Percentiles rank a stretch among this genome's conserved stretches.
These are phyloP conservation scores for Apodemia hepburni DNA, from an alignment of 2,888 invertebrate species.

Conservation along the genomic window DNA sequence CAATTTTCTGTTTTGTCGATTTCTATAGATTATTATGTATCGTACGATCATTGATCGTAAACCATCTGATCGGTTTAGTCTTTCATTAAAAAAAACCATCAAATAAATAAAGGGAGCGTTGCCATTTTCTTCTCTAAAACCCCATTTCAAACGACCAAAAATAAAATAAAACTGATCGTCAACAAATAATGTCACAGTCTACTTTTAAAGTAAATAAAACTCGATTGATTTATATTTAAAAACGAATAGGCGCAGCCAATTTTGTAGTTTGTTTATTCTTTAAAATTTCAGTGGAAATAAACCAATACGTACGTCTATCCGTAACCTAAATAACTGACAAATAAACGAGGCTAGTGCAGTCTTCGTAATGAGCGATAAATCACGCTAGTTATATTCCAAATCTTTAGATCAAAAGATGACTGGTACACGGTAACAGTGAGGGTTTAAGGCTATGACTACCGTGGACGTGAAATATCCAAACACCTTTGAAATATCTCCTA, in stretches of 20 bases:
- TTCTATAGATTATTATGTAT: too few species aligned
- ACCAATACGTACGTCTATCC: conserved; percentile 4
- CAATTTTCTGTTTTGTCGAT: too few species aligned
- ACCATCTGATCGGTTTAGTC: too few species aligned
- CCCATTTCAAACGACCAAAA: neutral
- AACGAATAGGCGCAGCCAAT: neutral
- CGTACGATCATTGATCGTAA: too few species aligned
- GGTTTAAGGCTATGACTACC: neutral
- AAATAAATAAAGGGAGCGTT: neutral
- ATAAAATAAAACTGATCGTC: neutral
- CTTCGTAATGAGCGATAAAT: conserved; percentile 48
- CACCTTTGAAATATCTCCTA: neutral
- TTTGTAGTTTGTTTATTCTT: conserved; percentile 9
- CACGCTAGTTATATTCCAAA: conserved; percentile 39
- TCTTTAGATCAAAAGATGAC: conserved; percentile 42
- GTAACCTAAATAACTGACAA: conserved; percentile 41
- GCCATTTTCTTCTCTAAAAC: neutral
- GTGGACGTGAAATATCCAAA: neutral
- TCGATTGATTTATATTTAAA: conserved; percentile 10
- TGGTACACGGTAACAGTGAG: conserved; percentile 1
- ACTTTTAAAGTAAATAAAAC: conserved; percentile 4
- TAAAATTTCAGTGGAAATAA: conserved; percentile 6
- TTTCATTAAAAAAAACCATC: too few species aligned
- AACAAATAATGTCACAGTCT: neutral
- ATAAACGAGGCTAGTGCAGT: conserved; percentile 12